These are phyloP conservation scores for Vireo altiloquus DNA, from an alignment of 2,113 vertebrate species.

Conservation along the genomic window DNA sequence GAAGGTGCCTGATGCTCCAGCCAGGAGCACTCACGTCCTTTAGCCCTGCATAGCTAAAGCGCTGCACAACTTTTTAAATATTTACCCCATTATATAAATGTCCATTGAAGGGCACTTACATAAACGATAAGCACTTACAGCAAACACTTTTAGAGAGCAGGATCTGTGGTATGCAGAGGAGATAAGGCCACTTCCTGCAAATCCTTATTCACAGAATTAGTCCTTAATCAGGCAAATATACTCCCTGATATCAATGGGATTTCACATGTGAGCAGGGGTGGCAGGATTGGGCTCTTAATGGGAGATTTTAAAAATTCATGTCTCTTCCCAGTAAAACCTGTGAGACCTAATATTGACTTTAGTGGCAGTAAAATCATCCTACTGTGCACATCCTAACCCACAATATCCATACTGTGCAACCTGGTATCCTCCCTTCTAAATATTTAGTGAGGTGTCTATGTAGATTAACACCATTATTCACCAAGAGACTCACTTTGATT, in stretches of 20 bases:
- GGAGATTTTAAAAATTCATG: not conserved
- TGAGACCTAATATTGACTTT: not conserved
- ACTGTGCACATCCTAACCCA: not conserved
- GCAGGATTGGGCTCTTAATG: slow-evolving; percentile 8
- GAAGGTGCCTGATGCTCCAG: not conserved
- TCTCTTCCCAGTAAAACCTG: not conserved
- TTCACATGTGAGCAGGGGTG: not conserved
- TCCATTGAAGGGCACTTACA: slow-evolving; percentile 68
- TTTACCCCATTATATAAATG: slow-evolving; percentile 68
- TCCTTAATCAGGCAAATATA: slow-evolving; percentile 47
- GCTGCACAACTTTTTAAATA: slow-evolving; percentile 59
- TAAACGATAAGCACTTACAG: slow-evolving; percentile 54
- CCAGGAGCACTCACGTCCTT: not conserved
- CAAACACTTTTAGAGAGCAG: slow-evolving; percentile 63
- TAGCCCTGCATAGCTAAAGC: slow-evolving; percentile 40
- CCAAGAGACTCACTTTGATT: not conserved
- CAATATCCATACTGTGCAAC: not conserved
- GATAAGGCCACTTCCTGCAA: slow-evolving; percentile 65
- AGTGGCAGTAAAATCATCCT: not conserved
- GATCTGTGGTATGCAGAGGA: slow-evolving; percentile 60
- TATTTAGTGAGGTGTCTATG: not conserved
- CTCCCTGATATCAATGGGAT: not conserved
- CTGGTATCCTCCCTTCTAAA: not conserved
- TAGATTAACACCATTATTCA: not conserved
- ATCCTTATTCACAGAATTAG: slow-evolving; percentile 59